Evolutionary conservation across 2,888 invertebrate genomes (phyloP).

Genomic region (Melinaea menophilus): DNA sequence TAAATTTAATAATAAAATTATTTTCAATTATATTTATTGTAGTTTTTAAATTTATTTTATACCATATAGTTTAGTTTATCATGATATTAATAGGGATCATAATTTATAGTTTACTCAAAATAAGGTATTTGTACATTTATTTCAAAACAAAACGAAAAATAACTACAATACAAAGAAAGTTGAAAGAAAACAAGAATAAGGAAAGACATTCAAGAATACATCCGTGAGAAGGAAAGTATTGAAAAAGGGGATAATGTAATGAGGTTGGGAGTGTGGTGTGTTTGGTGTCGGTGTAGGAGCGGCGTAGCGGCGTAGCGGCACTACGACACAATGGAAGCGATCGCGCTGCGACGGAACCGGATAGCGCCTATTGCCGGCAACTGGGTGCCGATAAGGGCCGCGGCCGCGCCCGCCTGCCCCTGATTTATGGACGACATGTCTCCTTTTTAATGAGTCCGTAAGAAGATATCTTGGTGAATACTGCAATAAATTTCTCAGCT

Average conservation of each 20-base stretch:
- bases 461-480: constrained; percentile 73
- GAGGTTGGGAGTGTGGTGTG: constrained; percentile 55
- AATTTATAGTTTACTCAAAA: neutral
- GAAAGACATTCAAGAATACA: constrained; percentile 34
- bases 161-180: constrained; percentile 38
- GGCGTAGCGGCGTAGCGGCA: constrained; percentile 29
- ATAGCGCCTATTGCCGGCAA: constrained; percentile 75
- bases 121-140: neutral
- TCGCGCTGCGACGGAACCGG: constrained; percentile 72
- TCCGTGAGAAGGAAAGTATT: constrained; percentile 47
- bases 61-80: too few relatives aligned
- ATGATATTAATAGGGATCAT: too few relatives aligned
- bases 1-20: too few relatives aligned
- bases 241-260: constrained; percentile 61
- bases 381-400: constrained; percentile 64
- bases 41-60: too few relatives aligned
- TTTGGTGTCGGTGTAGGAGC: constrained; percentile 39
- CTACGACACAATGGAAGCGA: constrained; percentile 56
- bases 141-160: neutral
- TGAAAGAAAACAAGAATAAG: constrained; percentile 29
- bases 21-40: too few relatives aligned
- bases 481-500: constrained; percentile 71
- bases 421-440: constrained; percentile 78
- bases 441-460: constrained; percentile 78
- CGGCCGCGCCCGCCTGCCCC: constrained; percentile 53